phyloP scores from a whole-genome alignment of 2,797 vertebrate genomes.

The Hemibagrus guttatus region DNA sequence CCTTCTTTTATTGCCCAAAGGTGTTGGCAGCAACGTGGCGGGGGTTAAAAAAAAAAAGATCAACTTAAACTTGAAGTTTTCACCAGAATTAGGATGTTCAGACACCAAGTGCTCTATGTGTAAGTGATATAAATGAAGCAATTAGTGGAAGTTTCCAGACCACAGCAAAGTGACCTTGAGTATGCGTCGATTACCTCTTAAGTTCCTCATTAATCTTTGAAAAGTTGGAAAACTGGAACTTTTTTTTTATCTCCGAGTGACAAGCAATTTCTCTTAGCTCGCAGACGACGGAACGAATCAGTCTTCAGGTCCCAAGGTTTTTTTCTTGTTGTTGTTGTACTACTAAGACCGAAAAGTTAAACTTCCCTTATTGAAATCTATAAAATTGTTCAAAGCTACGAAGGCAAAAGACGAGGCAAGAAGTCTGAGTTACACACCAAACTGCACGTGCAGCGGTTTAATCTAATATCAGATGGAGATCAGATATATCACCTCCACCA shows the following conservation, averaged over 20 bases:
- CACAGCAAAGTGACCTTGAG: constrained; percentile 55
- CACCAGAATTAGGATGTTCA: constrained; percentile 61
- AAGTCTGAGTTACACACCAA: constrained; percentile 25
- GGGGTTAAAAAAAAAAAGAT: constrained; percentile 54
- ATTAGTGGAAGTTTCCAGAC: constrained; percentile 56
- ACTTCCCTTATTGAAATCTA: constrained; percentile 18
- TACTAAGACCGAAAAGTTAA: background rate
- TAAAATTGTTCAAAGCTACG: constrained; percentile 31
- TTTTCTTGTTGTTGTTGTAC: background rate
- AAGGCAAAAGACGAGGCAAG: constrained; percentile 21
- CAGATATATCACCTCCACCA: background rate
- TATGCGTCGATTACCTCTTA: constrained; percentile 42
- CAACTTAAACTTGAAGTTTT: constrained; percentile 68
- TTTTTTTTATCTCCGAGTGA: background rate
- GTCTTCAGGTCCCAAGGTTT: background rate
- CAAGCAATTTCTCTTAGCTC: background rate
- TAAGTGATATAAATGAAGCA: constrained; percentile 46
- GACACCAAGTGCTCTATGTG: constrained; percentile 73
- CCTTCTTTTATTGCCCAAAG: constrained; percentile 45
- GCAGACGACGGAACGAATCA: background rate
- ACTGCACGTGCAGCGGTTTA: constrained; percentile 15
- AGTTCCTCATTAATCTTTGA: constrained; percentile 23
- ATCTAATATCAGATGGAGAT: background rate
- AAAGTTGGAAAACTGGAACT: constrained; percentile 11
- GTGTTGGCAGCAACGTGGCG: constrained; percentile 47